Base-by-base conservation (phyloP, 2,113 vertebrate species). In the Phrynosoma platyrhinos region DNA sequence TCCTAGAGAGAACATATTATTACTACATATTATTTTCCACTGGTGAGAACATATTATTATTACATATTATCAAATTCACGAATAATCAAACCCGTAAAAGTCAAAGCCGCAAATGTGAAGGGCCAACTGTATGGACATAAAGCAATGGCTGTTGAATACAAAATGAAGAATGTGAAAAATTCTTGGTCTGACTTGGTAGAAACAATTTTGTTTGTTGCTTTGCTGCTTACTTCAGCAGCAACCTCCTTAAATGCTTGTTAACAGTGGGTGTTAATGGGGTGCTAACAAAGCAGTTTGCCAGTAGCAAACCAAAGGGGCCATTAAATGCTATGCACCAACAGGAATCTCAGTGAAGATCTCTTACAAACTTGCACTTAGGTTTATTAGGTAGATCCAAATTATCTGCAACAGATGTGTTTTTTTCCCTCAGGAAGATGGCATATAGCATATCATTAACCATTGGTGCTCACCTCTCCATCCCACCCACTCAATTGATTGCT, bases 231-330 rank as follows among this genome's bases (percentile, higher is more conserved):
- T 84, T 75, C 23, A 52, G 82, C 10, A 55, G 13, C 47, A 18
- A 10, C 21, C 32, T 75, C 14, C 83, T 62, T 84, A 36, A 84
- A 62, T 58, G 83, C 71, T 76, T 62, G 53, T 75, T 64, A 76
- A 64, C 23, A 42, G 32, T 62, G 69, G 69, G 53, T 76, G 55
- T 76, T 85, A 85, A 76, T 85, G 23, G 27, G 52, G 72, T 76
- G 53, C 53, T 76, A 76, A 85, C 32, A 58, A 85, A 85, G 69
- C 53, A 76, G n/a, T 76, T 85, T 62, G 6, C 36, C 21, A 30
- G 83, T n/a, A 58, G 10, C 71, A 84, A 58, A 58, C 12, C 69
- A 84, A 75, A 62, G 52, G n/a, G 5, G 32, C 32, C 53, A 62
- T 74, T 85, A 76, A 14, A 53, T 20, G 32, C 52, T 76, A 10